These are phyloP conservation scores for Monoplex corrugatus DNA, from an alignment of 2,888 invertebrate species.

Conservation along the genomic window DNA sequence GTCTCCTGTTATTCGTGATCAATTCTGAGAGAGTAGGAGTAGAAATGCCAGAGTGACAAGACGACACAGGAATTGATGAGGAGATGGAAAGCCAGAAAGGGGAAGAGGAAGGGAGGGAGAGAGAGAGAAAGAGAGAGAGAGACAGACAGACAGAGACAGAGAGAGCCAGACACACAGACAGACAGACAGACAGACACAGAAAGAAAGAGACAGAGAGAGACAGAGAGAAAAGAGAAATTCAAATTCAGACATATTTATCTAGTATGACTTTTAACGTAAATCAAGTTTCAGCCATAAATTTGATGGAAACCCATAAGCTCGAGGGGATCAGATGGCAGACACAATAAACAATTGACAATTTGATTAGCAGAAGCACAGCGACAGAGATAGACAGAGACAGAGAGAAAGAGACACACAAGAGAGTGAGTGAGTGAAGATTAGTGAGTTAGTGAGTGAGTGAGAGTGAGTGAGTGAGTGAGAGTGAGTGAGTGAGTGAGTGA, in stretches of 20 bases:
- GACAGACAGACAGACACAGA: neutral
- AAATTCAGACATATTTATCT: no score
- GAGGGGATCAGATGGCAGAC: no score
- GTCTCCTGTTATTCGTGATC: no score
- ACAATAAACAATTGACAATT: no score
- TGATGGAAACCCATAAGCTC: no score
- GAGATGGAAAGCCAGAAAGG: neutral
- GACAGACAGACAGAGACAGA: neutral
- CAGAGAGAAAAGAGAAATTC: neutral
- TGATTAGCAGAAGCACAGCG: no score
- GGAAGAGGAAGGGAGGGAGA: neutral
- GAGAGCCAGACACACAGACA: neutral
- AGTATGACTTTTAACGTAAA: no score
- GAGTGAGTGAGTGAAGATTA: constrained; percentile 48
- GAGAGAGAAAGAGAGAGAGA: neutral
- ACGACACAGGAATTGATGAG: neutral
- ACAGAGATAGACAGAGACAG: constrained; percentile 34
- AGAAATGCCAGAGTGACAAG: neutral
- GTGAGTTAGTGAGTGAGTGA: constrained; percentile 26
- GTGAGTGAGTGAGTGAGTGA: constrained; percentile 24
- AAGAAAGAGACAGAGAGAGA: neutral
- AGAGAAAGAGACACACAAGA: constrained; percentile 47
- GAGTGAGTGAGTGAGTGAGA: constrained; percentile 45
- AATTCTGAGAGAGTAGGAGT: no score
- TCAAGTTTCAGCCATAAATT: no score